Evolutionary conservation across 2,797 vertebrate species (phyloP), one percentile per base, ranked within the genome.

Genomic region (Taeniopygia guttata): DNA sequence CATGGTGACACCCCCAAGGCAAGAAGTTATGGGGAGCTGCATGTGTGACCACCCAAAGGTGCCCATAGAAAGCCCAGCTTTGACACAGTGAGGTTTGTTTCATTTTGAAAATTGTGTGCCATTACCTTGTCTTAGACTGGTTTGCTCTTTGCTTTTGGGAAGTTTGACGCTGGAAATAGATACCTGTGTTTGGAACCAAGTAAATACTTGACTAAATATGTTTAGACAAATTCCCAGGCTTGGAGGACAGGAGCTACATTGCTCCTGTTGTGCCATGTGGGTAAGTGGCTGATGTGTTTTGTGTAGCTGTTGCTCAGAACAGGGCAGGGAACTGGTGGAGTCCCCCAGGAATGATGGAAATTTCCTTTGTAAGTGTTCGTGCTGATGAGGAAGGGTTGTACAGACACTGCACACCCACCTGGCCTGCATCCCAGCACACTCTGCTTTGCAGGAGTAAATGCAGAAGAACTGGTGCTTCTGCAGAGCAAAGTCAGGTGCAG

Each of bases 351-450:
- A 49, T 16, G 64, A 19, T 38, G 75, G 75, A 67, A 67, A 70
- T 85, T 63, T 89, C 87, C 45, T 45, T 51, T 55, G 2, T 12
- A n/a, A 63, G n/a, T 3, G 1, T 21, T 32, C 0, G 0, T 79
- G 67, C 48, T 55, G 38, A 15, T 30, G 11, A 42, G 43, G 30
- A 27, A 3, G 18, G 1, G 1, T 5, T 5, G 20, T 38, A 30
- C 29, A n/a, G 40, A 7, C 32, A 8, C 34, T n/a, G 30, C 48
- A 3, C 17, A 9, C 34, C 45, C 0, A 0, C 59, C 49, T 38
- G 45, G 55, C 38, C n/a, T 62, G 81, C 2, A 1, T 54, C 76
- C 38, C 38, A 36, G 77, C 79, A 26, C 0, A 0, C 26, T 62
- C 45, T 8, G 29, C 38, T 72, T 54, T 48, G 26, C 64, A 56